phyloP scores from a whole-genome alignment of 2,888 invertebrate genomes.

The Unio delphinus region DNA sequence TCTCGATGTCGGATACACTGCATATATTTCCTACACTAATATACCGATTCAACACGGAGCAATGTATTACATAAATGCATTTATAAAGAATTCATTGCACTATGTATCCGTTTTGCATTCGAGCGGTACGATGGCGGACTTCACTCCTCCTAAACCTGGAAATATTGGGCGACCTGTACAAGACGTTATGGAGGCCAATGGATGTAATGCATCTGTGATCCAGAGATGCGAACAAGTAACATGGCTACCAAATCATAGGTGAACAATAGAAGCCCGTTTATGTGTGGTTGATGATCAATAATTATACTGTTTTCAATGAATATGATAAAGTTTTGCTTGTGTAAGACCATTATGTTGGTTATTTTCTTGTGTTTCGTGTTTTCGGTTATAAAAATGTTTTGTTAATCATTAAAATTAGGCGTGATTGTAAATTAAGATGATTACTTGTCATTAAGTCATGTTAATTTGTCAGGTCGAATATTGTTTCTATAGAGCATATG shows the following conservation, averaged over 20 bases:
- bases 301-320: no score
- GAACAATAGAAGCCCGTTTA: background rate
- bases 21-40: constrained; percentile 31
- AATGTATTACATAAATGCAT: constrained; percentile 45
- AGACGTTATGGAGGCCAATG: constrained; percentile 32
- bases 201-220: constrained; percentile 42
- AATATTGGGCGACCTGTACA: constrained; percentile 19
- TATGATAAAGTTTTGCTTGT: no score
- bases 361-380: no score
- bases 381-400: no score
- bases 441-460: no score
- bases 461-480: no score
- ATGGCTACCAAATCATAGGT: constrained; percentile 43
- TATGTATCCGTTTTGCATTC: constrained; percentile 40
- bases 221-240: constrained; percentile 45
- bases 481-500: no score
- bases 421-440: no score
- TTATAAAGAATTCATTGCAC: constrained; percentile 40
- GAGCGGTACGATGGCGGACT: constrained; percentile 46
- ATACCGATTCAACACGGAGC: constrained; percentile 38
- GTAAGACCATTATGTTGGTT: no score
- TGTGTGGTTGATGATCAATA: background rate
- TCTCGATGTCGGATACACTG: constrained; percentile 40
- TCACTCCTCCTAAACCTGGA: constrained; percentile 52
- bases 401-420: no score